Base-by-base conservation (phyloP, 1,140 invertebrate genomes). In the Daktulosphaira vitifoliae region DNA sequence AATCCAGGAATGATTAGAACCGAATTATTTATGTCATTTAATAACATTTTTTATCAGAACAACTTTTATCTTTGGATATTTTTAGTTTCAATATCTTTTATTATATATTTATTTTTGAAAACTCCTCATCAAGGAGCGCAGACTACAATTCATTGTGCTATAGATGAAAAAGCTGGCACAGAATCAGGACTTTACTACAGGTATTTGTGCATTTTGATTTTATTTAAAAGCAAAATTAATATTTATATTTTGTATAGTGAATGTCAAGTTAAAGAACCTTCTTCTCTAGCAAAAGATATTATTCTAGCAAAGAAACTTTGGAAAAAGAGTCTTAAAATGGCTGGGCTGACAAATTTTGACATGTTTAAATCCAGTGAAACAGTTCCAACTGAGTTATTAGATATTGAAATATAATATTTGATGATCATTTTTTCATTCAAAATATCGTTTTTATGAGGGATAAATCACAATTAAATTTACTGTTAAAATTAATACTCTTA, bases 1-100 rank as follows among this genome's bases (percentile, higher is more conserved):
- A 86, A 89, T 72, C 86, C 86, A 9, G 87, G 86, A 3, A 77
- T 86, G 1, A 83, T 89, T 25, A 79, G 78, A 42, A 92, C 89
- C 0, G 85, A 89, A 65, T 71, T 92, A 1, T 81, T 82, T 29
- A 81, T 87, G 37, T n/a, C n/a, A n/a, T n/a, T n/a, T n/a, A n/a
- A n/a, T n/a, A n/a, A n/a, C n/a, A n/a, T n/a, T n/a, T n/a, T n/a
- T 73, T 74, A 82, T 74, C 69, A 69, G 64, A 73, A n/a, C n/a
- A n/a, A n/a, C n/a, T n/a, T n/a, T n/a, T n/a, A n/a, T n/a, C n/a
- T n/a, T n/a, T n/a, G 80, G 26, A 72, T 53, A 29, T 68, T 65
- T 51, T 70, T n/a, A n/a, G n/a, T n/a, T n/a, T n/a, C n/a, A n/a
- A n/a, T n/a, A n/a, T n/a, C n/a, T n/a, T n/a, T n/a, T n/a, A n/a